phyloP scores from a whole-genome alignment of 2,888 invertebrate species.

The Lithodes maja region DNA sequence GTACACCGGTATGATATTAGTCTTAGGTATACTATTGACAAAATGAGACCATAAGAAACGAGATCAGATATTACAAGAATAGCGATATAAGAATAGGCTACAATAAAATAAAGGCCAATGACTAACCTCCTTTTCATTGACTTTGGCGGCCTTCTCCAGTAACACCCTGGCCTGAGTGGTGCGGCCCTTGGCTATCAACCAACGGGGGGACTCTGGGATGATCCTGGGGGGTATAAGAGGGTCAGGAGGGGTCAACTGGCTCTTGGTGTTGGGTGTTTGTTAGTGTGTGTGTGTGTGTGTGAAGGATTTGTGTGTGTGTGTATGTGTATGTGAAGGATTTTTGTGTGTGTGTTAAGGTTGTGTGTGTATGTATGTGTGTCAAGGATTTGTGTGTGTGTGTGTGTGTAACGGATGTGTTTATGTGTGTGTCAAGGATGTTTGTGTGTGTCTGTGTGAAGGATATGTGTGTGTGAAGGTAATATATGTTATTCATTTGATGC shows the following conservation, averaged over 20 bases:
- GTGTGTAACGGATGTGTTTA: too few relatives aligned
- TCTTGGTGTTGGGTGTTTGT: too few relatives aligned
- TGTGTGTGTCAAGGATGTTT: too few relatives aligned
- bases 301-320: too few relatives aligned
- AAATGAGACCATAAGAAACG: not conserved
- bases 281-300: too few relatives aligned
- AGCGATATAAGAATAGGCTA: not conserved
- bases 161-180: constrained; percentile 32
- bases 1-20: not conserved
- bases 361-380: too few relatives aligned
- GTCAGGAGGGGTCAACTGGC: not conserved
- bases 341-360: too few relatives aligned
- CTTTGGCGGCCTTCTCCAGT: constrained; percentile 79
- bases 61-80: not conserved
- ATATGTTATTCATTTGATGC: too few relatives aligned
- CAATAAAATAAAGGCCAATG: not conserved
- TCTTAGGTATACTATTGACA: not conserved
- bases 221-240: constrained; percentile 74
- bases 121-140: constrained; percentile 77
- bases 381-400: too few relatives aligned
- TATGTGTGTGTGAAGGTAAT: too few relatives aligned
- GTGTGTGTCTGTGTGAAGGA: too few relatives aligned
- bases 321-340: too few relatives aligned
- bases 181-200: constrained; percentile 55
- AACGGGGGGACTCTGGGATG: constrained; percentile 82